These are phyloP conservation scores for Sarotherodon lohbergeri DNA, from an alignment of 2,113 vertebrate genomes.

Conservation along the genomic window DNA sequence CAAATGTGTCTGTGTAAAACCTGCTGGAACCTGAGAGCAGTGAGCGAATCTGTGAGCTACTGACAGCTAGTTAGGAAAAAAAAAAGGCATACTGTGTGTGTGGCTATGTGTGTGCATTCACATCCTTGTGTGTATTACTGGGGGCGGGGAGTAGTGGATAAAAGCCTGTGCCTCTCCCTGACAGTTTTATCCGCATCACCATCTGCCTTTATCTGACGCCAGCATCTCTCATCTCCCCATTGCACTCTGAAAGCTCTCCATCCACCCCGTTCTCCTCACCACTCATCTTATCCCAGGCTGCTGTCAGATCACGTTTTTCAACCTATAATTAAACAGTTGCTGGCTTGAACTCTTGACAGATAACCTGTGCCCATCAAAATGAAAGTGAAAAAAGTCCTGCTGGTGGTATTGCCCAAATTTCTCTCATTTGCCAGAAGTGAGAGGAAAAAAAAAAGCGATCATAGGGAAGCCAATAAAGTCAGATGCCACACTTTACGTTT, in stretches of 20 bases:
- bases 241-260: conserved; percentile 15
- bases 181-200: conserved; percentile 56
- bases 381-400: not conserved
- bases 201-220: conserved; percentile 56
- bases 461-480: not conserved
- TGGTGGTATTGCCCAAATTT: not conserved
- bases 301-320: conserved; percentile 28
- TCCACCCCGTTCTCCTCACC: not conserved
- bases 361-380: conserved; percentile 8
- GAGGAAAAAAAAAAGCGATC: not conserved
- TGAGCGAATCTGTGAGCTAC: not conserved
- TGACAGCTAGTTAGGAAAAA: not conserved
- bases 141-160: conserved; percentile 31
- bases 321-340: conserved; percentile 31
- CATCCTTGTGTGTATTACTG: not conserved
- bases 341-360: not conserved
- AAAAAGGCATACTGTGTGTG: not conserved
- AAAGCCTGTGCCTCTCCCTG: conserved; percentile 45
- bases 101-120: not conserved
- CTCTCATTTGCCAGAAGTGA: not conserved
- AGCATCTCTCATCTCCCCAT: conserved; percentile 34
- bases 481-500: not conserved
- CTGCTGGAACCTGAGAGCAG: not conserved
- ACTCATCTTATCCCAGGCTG: conserved; percentile 20
- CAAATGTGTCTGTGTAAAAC: not conserved